Evolutionary conservation across 2,888 invertebrate genomes (phyloP).

Genomic region (Spialia ferax): DNA sequence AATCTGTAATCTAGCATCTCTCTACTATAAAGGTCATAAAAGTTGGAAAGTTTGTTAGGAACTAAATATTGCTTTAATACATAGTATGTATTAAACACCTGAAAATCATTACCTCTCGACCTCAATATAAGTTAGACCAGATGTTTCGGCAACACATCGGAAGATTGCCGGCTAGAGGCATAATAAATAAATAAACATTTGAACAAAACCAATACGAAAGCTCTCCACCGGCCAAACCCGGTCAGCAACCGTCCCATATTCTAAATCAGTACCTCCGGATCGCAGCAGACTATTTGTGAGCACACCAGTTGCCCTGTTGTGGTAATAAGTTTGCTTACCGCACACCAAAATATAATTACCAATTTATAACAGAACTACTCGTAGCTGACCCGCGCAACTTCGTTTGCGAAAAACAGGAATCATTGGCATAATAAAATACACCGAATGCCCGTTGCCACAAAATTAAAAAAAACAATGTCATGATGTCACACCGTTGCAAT

Average conservation of each 20-base stretch:
- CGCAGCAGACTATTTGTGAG: not conserved
- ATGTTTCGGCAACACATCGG: not conserved
- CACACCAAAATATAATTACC: not conserved
- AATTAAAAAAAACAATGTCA: no score
- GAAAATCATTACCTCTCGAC: not conserved
- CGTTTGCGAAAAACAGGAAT: no score
- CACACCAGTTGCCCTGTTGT: not conserved
- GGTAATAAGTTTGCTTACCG: not conserved
- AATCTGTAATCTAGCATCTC: no score
- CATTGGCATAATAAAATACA: no score
- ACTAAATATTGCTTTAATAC: not conserved
- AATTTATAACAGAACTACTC: no score
- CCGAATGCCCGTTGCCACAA: no score
- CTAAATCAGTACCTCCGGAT: conserved; percentile 1
- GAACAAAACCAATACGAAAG: conserved; percentile 1
- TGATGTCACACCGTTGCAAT: no score
- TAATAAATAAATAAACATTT: not conserved
- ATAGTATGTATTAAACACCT: no score
- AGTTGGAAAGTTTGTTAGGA: not conserved
- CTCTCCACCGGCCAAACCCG: not conserved
- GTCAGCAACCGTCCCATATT: not conserved
- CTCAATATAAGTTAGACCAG: not conserved
- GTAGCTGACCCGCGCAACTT: no score
- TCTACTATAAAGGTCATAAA: no score
- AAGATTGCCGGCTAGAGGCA: not conserved